These are phyloP conservation scores for Ochropacha duplaris DNA, from an alignment of 2,888 invertebrate species.

Conservation along the genomic window DNA sequence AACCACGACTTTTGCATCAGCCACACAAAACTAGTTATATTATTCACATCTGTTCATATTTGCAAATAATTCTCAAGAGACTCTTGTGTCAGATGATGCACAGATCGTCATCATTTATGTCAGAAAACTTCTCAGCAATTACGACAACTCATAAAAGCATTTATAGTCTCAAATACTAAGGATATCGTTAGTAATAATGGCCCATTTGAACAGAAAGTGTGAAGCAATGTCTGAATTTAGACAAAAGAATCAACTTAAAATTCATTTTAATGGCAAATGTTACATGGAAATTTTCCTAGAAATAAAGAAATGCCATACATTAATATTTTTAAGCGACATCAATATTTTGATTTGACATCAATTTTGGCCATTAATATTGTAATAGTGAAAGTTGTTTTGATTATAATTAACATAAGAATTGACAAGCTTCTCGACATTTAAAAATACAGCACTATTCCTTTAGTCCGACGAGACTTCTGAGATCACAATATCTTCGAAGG, in stretches of 20 bases:
- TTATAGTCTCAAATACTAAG: too few relatives aligned
- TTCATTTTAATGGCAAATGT: background rate
- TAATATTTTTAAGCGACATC: background rate
- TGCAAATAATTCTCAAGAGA: too few relatives aligned
- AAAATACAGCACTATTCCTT: background rate
- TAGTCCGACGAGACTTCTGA: background rate
- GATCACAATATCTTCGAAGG: background rate
- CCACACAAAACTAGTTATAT: too few relatives aligned
- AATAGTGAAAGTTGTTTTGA: background rate
- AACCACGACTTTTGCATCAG: too few relatives aligned
- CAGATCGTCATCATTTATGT: background rate
- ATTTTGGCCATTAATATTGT: background rate
- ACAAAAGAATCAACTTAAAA: too few relatives aligned
- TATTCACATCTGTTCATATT: too few relatives aligned
- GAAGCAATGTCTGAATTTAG: too few relatives aligned
- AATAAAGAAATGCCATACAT: background rate
- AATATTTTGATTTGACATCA: background rate
- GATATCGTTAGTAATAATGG: background rate
- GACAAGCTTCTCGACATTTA: background rate
- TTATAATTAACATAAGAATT: background rate
- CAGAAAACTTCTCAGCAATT: background rate
- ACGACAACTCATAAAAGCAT: background rate
- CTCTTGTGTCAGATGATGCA: too few relatives aligned
- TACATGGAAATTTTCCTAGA: background rate
- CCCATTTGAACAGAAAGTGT: background rate